Conservation (phyloP, 2,113 vertebrate genomes). For the Cyphomyrus discorhynchus region DNA sequence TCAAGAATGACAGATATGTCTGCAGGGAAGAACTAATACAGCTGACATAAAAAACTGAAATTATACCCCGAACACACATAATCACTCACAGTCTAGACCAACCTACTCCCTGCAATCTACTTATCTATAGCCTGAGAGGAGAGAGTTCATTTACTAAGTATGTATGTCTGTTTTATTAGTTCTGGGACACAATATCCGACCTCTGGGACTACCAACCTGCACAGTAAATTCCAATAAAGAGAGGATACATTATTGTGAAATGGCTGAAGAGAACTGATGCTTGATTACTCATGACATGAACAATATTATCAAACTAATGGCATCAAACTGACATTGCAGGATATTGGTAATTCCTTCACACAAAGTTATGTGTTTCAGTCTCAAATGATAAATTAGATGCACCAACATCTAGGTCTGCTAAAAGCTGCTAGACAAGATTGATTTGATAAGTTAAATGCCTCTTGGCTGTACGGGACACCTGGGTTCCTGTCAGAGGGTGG, state of each 20-base stretch:
- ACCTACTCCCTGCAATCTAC: neutral
- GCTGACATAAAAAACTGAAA: constrained; percentile 16
- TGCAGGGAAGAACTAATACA: neutral
- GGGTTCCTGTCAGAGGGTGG: neutral
- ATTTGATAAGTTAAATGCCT: neutral
- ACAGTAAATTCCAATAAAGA: constrained; percentile 31
- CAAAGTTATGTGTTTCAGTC: neutral
- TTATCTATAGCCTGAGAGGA: constrained; percentile 8
- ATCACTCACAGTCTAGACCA: neutral
- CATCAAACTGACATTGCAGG: neutral
- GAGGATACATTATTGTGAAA: constrained; percentile 20
- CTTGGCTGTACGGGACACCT: neutral
- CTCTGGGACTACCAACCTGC: constrained; percentile 32
- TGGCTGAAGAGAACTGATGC: constrained; percentile 7
- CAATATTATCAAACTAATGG: neutral
- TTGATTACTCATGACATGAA: neutral
- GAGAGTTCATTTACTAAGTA: constrained; percentile 20
- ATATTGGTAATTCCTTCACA: neutral
- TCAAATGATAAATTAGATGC: neutral
- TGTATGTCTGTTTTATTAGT: constrained; percentile 40
- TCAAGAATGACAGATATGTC: neutral
- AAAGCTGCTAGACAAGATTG: neutral
- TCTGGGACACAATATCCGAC: constrained; percentile 39
- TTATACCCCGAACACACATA: constrained; percentile 30
- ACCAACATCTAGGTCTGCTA: neutral